Percentiles rank a stretch among this genome's conserved stretches.
These are phyloP conservation scores for Leptinotarsa lineolata DNA, from an alignment of 1,140 invertebrate genomes.

Conservation along the genomic window DNA sequence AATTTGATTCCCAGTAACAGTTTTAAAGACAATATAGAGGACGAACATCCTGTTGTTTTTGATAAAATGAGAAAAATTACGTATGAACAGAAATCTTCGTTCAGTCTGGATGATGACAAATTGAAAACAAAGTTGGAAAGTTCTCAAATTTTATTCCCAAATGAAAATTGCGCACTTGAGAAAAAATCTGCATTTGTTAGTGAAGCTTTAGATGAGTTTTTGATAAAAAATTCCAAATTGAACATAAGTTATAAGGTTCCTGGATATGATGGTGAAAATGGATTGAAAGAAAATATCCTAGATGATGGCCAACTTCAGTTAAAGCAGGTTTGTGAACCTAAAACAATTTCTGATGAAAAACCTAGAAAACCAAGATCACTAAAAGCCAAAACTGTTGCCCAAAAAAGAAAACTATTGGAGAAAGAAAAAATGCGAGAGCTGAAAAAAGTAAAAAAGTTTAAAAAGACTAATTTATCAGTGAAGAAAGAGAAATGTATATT, in stretches of 20 bases:
- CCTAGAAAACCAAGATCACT: conserved; percentile 39
- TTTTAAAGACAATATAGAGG: neutral
- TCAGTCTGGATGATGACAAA: neutral
- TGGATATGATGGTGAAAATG: conserved; percentile 46
- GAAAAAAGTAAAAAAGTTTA: conserved; percentile 26
- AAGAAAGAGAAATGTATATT: conserved; percentile 6
- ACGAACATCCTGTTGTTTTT: conserved; percentile 28
- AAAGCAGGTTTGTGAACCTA: conserved; percentile 4
- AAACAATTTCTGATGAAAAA: conserved; percentile 32
- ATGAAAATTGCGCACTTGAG: conserved; percentile 25
- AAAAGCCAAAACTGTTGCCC: conserved; percentile 53
- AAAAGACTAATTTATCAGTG: neutral
- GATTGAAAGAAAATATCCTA: conserved; percentile 32
- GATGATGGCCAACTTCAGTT: conserved; percentile 26
- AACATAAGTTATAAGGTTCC: conserved; percentile 50
- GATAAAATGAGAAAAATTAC: conserved; percentile 40
- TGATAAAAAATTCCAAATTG: conserved; percentile 44
- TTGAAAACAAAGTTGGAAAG: neutral
- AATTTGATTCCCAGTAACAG: neutral
- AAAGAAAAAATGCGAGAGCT: conserved; percentile 33
- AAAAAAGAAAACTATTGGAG: conserved; percentile 51
- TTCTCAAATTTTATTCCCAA: conserved; percentile 5
- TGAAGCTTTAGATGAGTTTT: conserved; percentile 45
- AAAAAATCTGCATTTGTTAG: conserved; percentile 49
- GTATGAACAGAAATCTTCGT: conserved; percentile 24